Evolutionary conservation across 2,797 vertebrate species (phyloP).

Genomic region (Danionella dracula): DNA sequence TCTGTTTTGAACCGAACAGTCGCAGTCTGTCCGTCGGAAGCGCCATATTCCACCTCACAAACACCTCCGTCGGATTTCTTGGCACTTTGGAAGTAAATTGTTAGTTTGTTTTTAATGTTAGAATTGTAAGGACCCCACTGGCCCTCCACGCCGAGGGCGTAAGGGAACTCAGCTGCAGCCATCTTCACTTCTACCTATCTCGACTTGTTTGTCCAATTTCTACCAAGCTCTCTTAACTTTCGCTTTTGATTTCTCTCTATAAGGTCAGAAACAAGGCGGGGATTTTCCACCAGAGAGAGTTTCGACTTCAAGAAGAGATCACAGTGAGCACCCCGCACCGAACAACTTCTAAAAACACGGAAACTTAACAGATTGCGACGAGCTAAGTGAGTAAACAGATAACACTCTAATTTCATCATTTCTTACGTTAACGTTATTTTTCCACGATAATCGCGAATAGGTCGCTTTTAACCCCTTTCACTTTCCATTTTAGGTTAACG

Average conservation of each 20-base stretch:
- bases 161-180: conserved; percentile 37
- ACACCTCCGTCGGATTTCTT: conserved; percentile 63
- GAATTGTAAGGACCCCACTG: conserved; percentile 25
- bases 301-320: not conserved
- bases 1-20: conserved; percentile 57
- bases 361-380: too few relatives aligned
- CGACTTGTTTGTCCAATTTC: accelerated
- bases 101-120: conserved; percentile 58
- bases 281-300: not conserved
- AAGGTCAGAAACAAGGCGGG: not conserved
- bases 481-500: not conserved
- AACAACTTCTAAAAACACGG: too few relatives aligned
- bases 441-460: too few relatives aligned
- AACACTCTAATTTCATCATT: too few relatives aligned
- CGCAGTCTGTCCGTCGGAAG: conserved; percentile 34
- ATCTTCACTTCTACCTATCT: not conserved
- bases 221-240: conserved; percentile 42
- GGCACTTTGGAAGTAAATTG: conserved; percentile 66
- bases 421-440: too few relatives aligned
- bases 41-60: conserved; percentile 51
- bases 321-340: not conserved
- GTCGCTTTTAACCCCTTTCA: not conserved
- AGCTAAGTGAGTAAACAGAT: not conserved
- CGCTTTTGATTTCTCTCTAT: conserved; percentile 57
- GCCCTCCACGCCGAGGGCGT: conserved; percentile 53